Conservation (phyloP, 2,888 invertebrate species). For the Drosophila antonietae region DNA sequence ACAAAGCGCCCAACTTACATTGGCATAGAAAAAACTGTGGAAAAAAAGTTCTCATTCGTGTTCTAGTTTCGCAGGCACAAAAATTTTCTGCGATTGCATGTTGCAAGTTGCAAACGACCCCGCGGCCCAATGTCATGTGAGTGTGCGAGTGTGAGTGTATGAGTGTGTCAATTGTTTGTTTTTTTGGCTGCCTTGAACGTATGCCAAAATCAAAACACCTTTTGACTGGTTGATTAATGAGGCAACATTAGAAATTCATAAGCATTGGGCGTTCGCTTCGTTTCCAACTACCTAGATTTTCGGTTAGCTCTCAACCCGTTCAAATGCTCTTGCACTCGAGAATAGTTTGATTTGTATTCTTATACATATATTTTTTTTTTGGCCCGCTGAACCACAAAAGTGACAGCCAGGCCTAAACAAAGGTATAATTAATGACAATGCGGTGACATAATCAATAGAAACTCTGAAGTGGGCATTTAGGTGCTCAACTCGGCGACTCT, state of each 20-base stretch:
- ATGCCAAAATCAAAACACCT: slow-evolving; percentile 75
- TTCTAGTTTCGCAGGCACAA: slow-evolving; percentile 78
- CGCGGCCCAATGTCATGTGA: slow-evolving; percentile 65
- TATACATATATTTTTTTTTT: slow-evolving; percentile 8
- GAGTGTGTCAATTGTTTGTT: slow-evolving; percentile 57
- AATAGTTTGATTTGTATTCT: slow-evolving; percentile 8
- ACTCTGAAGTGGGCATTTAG: slow-evolving; percentile 44
- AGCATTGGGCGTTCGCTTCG: slow-evolving; percentile 56
- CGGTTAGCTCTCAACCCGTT: slow-evolving; percentile 45
- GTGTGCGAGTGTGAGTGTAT: slow-evolving; percentile 35
- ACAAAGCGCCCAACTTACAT: slow-evolving; percentile 56
- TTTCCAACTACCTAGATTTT: slow-evolving; percentile 29
- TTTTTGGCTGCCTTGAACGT: slow-evolving; percentile 71
- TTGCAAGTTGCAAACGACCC: slow-evolving; percentile 32
- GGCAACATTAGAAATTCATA: slow-evolving; percentile 73
- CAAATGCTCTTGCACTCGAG: slow-evolving; percentile 38
- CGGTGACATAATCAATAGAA: slow-evolving; percentile 51
- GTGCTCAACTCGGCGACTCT: slow-evolving; percentile 13
- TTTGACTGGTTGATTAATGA: slow-evolving; percentile 76
- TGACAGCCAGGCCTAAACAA: slow-evolving; percentile 64
- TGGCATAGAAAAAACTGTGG: slow-evolving; percentile 35
- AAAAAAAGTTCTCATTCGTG: slow-evolving; percentile 80
- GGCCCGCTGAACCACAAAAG: slow-evolving; percentile 58
- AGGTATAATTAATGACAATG: slow-evolving; percentile 66
- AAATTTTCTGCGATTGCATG: slow-evolving; percentile 52